Percentiles rank a stretch among this genome's conserved stretches.
Conservation (phyloP, 2,113 vertebrate genomes). For the Epinephelus fuscoguttatus region DNA sequence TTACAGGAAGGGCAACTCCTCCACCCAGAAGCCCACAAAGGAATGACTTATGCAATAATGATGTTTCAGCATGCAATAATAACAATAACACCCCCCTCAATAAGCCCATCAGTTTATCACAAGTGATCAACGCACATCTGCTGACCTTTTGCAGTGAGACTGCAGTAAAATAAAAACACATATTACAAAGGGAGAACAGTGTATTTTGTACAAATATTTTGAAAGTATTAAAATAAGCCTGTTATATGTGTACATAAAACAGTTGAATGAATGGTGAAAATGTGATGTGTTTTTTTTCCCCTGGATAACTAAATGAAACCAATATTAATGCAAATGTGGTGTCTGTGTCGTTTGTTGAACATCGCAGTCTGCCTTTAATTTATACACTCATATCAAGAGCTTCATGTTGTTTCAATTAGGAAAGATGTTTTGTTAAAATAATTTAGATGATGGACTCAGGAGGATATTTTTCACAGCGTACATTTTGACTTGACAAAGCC, state of each 20-base stretch:
- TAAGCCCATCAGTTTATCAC: conserved; percentile 43
- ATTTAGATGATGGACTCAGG: background rate
- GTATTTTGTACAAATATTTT: conserved; percentile 86
- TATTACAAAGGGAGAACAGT: conserved; percentile 79
- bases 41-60: conserved; percentile 82
- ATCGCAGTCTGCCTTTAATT: background rate
- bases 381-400: background rate
- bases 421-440: background rate
- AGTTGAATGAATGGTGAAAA: conserved; percentile 77
- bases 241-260: conserved; percentile 81
- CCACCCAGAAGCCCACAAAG: conserved; percentile 46
- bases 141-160: conserved; percentile 75
- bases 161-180: conserved; percentile 63
- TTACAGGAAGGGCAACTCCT: conserved; percentile 46
- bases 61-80: conserved; percentile 77
- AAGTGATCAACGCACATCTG: conserved; percentile 68
- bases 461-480: background rate
- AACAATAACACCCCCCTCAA: conserved; percentile 53
- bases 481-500: background rate
- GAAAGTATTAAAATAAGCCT: conserved; percentile 81
- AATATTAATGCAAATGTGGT: conserved; percentile 72
- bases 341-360: conserved; percentile 59
- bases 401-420: background rate
- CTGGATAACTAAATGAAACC: conserved; percentile 82
- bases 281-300: conserved; percentile 72